These are phyloP conservation scores for Lepidotrigona ventralis DNA, from an alignment of 1,140 invertebrate species.

Conservation along the genomic window DNA sequence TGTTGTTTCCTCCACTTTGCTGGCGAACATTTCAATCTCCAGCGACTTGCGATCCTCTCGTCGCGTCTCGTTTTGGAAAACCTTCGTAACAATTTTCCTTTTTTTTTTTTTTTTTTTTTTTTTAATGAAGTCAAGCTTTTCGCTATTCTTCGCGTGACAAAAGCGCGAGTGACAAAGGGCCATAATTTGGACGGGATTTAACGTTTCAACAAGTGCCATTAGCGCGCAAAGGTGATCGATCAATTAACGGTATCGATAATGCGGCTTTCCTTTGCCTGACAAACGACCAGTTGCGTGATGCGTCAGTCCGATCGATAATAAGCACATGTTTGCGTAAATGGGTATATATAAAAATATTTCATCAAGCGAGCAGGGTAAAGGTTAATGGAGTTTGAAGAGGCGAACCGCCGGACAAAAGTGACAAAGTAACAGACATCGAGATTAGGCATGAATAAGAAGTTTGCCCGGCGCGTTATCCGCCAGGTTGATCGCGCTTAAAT, in stretches of 20 bases:
- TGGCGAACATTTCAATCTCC: background rate
- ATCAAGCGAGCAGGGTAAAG: background rate
- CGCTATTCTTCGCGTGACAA: background rate
- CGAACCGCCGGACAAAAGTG: background rate
- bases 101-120: background rate
- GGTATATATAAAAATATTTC: background rate
- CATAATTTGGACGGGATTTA: background rate
- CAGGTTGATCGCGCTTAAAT: slow-evolving; percentile 43
- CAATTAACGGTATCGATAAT: background rate
- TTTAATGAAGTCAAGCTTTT: background rate
- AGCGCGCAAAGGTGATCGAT: background rate
- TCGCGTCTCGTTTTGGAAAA: background rate
- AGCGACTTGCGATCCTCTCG: background rate
- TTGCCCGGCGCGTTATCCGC: slow-evolving; percentile 25
- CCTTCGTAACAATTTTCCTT: background rate
- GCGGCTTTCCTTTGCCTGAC: background rate
- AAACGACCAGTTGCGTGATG: background rate
- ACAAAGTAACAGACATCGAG: background rate
- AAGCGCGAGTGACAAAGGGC: background rate
- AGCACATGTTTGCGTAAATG: background rate
- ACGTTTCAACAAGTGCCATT: background rate
- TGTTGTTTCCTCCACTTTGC: background rate
- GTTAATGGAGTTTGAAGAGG: slow-evolving; percentile 2
- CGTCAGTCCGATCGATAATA: background rate
- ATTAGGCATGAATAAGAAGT: slow-evolving; percentile 13